These are phyloP conservation scores for Tenodera sinensis DNA, from an alignment of 2,888 invertebrate species.

Conservation along the genomic window DNA sequence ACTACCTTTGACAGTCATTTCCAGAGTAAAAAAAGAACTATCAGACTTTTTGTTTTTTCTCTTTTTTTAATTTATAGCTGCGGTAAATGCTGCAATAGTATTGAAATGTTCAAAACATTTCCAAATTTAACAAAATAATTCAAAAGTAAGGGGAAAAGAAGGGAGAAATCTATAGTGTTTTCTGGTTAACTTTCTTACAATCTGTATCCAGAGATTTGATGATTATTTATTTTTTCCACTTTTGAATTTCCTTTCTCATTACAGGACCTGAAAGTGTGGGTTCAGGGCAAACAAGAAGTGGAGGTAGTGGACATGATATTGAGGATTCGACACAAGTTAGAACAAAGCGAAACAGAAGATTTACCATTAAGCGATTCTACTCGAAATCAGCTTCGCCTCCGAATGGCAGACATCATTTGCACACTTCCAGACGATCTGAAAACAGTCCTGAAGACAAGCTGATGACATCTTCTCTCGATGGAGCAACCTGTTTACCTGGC, in stretches of 20 bases:
- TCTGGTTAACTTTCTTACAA: neutral
- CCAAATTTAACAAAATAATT: too few species aligned
- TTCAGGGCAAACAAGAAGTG: conserved; percentile 88
- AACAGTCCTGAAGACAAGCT: conserved; percentile 57
- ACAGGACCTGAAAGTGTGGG: conserved; percentile 87
- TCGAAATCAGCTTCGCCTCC: conserved; percentile 46
- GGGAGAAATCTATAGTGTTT: neutral
- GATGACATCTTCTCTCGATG: conserved; percentile 31
- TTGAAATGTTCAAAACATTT: too few species aligned
- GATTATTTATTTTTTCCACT: neutral
- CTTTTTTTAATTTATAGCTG: too few species aligned
- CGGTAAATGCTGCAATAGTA: too few species aligned
- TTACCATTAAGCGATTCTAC: conserved; percentile 55
- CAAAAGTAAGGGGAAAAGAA: too few species aligned
- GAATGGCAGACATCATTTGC: conserved; percentile 76
- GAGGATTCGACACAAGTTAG: conserved; percentile 84
- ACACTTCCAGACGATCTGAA: conserved; percentile 85
- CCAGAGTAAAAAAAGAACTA: too few species aligned
- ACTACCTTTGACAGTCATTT: too few species aligned
- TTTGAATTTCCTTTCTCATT: conserved; percentile 35
- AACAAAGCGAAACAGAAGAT: conserved; percentile 57
- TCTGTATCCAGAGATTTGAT: too few species aligned
- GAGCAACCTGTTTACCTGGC: conserved; percentile 3
- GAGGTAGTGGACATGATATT: conserved; percentile 97
- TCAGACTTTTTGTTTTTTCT: too few species aligned